Evolutionary conservation across 2,113 vertebrate genomes (phyloP), one percentile per base, ranked within the genome.

Genomic region (Smithornis capensis): DNA sequence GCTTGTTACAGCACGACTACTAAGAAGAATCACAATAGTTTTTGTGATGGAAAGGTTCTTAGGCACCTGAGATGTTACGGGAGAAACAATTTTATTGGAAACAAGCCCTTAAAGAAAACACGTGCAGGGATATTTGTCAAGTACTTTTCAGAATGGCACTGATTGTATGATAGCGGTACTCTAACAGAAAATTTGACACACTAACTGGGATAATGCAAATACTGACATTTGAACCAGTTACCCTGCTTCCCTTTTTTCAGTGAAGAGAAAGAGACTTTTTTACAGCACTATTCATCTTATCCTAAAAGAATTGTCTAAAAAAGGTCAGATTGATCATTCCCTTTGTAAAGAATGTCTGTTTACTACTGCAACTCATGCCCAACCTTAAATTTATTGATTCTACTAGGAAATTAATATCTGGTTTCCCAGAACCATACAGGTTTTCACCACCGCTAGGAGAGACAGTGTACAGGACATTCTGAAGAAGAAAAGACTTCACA

Each of bases 21-120:
- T 65, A 42, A 24, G 40, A 62, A 52, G 50, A 74, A 45, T 75
- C 89, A 77, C 50, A 74, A 42, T 44, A 55, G 16, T 38, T 82
- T 60, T 79, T 4, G 0, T 69, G n/a, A 65, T 1, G 8, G 24
- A 55, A 13, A 56, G 11, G 47, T 97, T 87, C 49, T 42, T 74
- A 75, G 37, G 28, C 29, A 92, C 29, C 25, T 83, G 55, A 33
- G 27, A 14, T 37, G 23, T 78, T 63, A 47, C 87, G 97, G 40
- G 27, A 89, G 92, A 87, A 96, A 53, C 31, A 71, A 53, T 74
- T 88, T 93, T 31, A 85, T 79, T n/a, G 10, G 56, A 88, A 87
- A 69, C 4, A 50, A 45, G 8, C 42, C 6, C 10, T 76, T 80
- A 31, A 33, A 38, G 33, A 70, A 83, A 53, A 2, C 2, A 12